Base-by-base conservation (phyloP, 2,797 vertebrate species). In the Streptopelia turtur region DNA sequence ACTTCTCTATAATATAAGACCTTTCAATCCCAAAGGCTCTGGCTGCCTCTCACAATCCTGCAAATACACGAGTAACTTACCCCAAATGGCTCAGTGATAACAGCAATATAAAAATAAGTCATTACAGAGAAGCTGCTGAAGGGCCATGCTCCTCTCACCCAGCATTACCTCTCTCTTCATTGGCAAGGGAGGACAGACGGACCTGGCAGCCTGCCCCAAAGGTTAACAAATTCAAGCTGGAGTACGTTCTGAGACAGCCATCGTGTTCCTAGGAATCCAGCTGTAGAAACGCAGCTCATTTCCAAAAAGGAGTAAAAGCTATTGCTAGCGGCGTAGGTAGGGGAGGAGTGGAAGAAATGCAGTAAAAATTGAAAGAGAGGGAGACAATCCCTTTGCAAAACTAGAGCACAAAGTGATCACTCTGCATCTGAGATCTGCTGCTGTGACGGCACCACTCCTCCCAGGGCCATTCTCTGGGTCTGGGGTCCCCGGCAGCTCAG, bases 171-270 rank as follows among this genome's bases (percentile, higher is more conserved):
- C 81, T 66, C 83, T 89, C 77, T 72, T 57, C 75, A 87, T 15
- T 85, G 89, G 90, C 89, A 80, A 83, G 78, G 91, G 81, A 22
- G 5, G 90, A 95, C 68, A 85, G 90, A 76, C 1, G 0, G 91
- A 69, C n/a, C 74, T 94, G 90, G 94, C 93, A 87, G 85, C 49
- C 72, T 63, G 88, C 93, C 93, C 85, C 3, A 9, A 63, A 93
- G 93, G 82, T 93, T 94, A 94, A 93, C 92, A 94, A 95, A 85
- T 66, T 92, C 64, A 89, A 56, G 77, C 89, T 95, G 90, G 75
- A 91, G 63, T 60, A 63, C 8, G 35, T 88, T 96, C 79, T 95
- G 89, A 94, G 41, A 49, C 77, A 87, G 72, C 82, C 89, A 93
- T 33, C 68, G 5, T 4, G 61, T 89, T 75, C 87, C 85, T 17